These are phyloP conservation scores for Buteo buteo DNA, from an alignment of 2,113 vertebrate genomes.

Conservation along the genomic window DNA sequence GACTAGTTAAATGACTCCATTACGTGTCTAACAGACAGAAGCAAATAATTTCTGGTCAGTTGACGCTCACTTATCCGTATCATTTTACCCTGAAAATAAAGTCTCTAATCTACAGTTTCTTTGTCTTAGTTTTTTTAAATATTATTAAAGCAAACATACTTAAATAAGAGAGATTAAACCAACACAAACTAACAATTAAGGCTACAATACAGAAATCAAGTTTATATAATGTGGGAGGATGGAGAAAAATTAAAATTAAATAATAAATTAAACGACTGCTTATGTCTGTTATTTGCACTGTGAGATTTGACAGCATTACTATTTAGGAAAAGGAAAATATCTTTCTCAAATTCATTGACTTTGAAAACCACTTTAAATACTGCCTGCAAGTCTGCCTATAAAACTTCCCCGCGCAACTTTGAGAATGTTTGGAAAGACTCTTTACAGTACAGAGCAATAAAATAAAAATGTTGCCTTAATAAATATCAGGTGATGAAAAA, in stretches of 20 bases:
- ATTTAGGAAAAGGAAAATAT: slow-evolving; percentile 1
- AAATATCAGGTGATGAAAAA: slow-evolving; percentile 81
- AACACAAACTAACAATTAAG: slow-evolving; percentile 66
- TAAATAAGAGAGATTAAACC: slow-evolving; percentile 69
- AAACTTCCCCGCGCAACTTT: slow-evolving; percentile 62
- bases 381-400: not conserved
- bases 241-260: slow-evolving; percentile 5
- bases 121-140: slow-evolving; percentile 75
- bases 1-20: slow-evolving; percentile 99
- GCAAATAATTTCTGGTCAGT: slow-evolving; percentile 99
- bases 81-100: slow-evolving; percentile 91
- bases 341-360: not conserved
- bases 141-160: slow-evolving; percentile 77
- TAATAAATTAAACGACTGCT: slow-evolving; percentile 14
- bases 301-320: not conserved
- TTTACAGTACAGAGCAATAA: slow-evolving; percentile 51
- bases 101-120: slow-evolving; percentile 83
- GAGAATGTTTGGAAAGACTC: slow-evolving; percentile 55
- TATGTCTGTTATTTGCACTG: not conserved
- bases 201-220: slow-evolving; percentile 11
- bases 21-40: slow-evolving; percentile 99
- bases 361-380: not conserved
- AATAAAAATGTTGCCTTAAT: slow-evolving; percentile 70
- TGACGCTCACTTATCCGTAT: slow-evolving; percentile 98
- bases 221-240: not conserved